Evolutionary conservation across 1,140 invertebrate species (phyloP).

Genomic region (Heliconius congener): DNA sequence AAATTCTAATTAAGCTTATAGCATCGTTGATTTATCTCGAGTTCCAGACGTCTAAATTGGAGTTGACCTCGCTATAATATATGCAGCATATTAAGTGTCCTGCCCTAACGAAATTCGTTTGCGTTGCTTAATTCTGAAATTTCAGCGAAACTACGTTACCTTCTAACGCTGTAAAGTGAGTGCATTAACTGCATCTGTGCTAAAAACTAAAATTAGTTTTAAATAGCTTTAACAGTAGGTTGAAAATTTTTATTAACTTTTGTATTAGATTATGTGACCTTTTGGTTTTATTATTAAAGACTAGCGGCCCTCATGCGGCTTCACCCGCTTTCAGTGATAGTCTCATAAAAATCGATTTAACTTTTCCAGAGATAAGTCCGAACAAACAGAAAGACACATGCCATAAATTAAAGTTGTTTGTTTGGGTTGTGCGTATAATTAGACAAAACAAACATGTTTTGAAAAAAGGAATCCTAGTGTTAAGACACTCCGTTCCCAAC

Average conservation of each 20-base stretch:
- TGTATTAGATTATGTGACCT: not conserved
- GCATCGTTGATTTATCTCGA: not conserved
- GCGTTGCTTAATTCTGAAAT: constrained; percentile 8
- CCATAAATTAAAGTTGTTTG: too few species aligned
- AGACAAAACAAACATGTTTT: too few species aligned
- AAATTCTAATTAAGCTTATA: not conserved
- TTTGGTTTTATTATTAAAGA: not conserved
- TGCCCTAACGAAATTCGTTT: constrained; percentile 10
- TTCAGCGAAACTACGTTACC: constrained; percentile 3
- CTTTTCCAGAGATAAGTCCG: too few species aligned
- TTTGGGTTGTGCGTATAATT: too few species aligned
- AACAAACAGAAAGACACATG: too few species aligned
- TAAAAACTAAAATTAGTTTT: constrained; percentile 15
- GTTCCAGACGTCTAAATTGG: constrained; percentile 7
- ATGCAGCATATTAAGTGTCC: constrained; percentile 8
- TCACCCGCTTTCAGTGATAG: too few species aligned
- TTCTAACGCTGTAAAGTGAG: not conserved
- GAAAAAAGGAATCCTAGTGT: too few species aligned
- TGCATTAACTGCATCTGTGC: constrained; percentile 10
- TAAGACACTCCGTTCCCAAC: too few species aligned
- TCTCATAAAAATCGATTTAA: too few species aligned
- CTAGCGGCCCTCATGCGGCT: not conserved
- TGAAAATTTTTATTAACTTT: constrained; percentile 4
- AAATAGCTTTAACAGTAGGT: not conserved
- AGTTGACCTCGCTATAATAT: constrained; percentile 10